Conservation (phyloP, 2,888 invertebrate species). For the Leptura quadrifasciata region DNA sequence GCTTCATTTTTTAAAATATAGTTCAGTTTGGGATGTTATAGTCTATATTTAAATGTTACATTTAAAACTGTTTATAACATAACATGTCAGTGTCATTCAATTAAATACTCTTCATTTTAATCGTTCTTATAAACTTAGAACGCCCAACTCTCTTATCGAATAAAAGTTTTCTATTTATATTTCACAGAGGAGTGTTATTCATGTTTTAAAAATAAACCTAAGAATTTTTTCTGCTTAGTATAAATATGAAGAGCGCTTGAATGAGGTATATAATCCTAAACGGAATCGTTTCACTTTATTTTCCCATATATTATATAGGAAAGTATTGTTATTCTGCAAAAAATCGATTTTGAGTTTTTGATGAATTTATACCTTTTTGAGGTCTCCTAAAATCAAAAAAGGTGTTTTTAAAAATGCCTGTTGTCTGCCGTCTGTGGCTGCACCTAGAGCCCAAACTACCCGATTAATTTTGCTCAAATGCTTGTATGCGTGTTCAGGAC, state of each 20-base stretch:
- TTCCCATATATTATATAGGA: too few species aligned
- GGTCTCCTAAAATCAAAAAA: too few species aligned
- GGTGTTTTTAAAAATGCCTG: too few species aligned
- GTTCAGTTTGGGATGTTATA: constrained; percentile 5
- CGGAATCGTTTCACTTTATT: background rate
- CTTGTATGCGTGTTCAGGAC: too few species aligned
- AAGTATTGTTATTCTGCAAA: too few species aligned
- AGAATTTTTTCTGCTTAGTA: background rate
- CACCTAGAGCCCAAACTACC: too few species aligned
- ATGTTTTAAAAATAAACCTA: background rate
- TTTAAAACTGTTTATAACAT: constrained; percentile 16
- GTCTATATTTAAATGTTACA: constrained; percentile 14
- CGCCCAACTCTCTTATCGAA: constrained; percentile 14
- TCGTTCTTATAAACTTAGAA: constrained; percentile 11
- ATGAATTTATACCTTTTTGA: too few species aligned
- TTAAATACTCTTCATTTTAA: constrained; percentile 2
- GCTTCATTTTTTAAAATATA: background rate
- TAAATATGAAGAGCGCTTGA: background rate
- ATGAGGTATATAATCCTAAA: background rate
- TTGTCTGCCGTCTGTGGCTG: too few species aligned
- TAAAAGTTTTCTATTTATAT: constrained; percentile 7
- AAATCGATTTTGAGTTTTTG: too few species aligned
- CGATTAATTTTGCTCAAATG: too few species aligned
- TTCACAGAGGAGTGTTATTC: constrained; percentile 10
- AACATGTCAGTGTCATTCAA: constrained; percentile 18